Conservation (phyloP, 2,113 vertebrate genomes). For the Dermatemys mawii region DNA sequence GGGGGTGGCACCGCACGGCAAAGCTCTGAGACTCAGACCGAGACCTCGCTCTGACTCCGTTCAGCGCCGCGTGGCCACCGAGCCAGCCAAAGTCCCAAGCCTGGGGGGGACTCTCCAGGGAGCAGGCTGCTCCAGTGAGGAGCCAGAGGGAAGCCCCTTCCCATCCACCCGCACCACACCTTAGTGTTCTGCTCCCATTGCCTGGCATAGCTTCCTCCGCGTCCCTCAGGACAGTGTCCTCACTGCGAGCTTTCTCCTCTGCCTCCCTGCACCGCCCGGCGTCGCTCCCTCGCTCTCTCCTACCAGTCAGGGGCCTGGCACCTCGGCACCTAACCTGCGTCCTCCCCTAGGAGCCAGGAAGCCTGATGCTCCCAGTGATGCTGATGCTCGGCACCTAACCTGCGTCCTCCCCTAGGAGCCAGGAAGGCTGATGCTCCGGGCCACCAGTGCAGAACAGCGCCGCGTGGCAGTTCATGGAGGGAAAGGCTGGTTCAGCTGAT, state of each 20-base stretch:
- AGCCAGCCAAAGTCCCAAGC: not conserved
- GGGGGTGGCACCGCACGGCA: not conserved
- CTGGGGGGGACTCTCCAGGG: not conserved
- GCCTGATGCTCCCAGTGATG: not conserved
- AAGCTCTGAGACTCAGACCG: not conserved
- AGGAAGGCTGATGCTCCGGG: too few relatives aligned
- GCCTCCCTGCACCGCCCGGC: not conserved
- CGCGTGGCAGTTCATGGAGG: not conserved
- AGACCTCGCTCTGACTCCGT: not conserved
- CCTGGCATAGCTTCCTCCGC: not conserved
- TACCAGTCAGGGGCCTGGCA: not conserved
- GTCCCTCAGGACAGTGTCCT: not conserved
- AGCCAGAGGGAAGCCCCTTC: not conserved
- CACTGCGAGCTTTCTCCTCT: not conserved
- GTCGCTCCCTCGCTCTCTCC: not conserved
- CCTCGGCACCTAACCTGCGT: not conserved
- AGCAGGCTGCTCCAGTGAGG: not conserved
- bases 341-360: not conserved
- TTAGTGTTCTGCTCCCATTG: not conserved
- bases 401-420: not conserved
- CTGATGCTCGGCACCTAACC: too few relatives aligned
- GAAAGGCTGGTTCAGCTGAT: not conserved
- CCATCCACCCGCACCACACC: not conserved
- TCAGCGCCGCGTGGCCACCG: not conserved
- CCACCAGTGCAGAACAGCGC: too few relatives aligned